Base-by-base conservation (phyloP, 2,113 vertebrate genomes). In the Psilopsiagon aurifrons region DNA sequence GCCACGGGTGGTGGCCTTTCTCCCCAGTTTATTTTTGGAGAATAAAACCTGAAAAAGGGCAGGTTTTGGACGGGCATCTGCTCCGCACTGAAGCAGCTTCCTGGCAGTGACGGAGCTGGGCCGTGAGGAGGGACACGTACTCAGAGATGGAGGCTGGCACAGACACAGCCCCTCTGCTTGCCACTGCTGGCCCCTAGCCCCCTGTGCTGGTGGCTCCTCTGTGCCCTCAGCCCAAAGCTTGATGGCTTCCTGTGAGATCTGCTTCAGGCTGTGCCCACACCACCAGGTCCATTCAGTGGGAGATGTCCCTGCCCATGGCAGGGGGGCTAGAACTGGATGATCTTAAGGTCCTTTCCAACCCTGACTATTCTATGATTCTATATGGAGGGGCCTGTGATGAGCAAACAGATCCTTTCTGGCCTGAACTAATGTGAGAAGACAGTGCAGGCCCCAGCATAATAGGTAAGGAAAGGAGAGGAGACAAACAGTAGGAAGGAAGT, bases 121-220 rank as follows among this genome's bases (percentile, higher is more conserved):
- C 28, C 0, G 3, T 8, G 67, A 35, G 9, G 17, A 54, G 33
- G 54, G 54, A 83, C 52, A n/a, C 0, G 8, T 4, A 44, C 10
- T 12, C 2, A 0, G 57, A 13, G 57, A 12, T 0, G 0, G 11
- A 5, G 14, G 68, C 8, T 24, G 41, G 43, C 83, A 70, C 66
- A 23, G 29, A 12, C 5, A 8, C 12, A 0, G 25, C 8, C 28
- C 2, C 10, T 57, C 37, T 6, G 46, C 20, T 31, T 39, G 12
- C 20, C 31, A 12, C 2, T 0, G 1, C 37, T 35, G 33, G 33
- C 46, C 23, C 2, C 39, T 27, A 71, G 0, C 15, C 10, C 0
- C 2, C 0, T 0, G 6, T 49, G 9, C 59, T 39, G 77, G 55
- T 33, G 68, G 22, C 15, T 25, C 51, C 66, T 27, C 54, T 2